phyloP scores from a whole-genome alignment of 1,140 invertebrate species.

The Lanistes nyassanus region DNA sequence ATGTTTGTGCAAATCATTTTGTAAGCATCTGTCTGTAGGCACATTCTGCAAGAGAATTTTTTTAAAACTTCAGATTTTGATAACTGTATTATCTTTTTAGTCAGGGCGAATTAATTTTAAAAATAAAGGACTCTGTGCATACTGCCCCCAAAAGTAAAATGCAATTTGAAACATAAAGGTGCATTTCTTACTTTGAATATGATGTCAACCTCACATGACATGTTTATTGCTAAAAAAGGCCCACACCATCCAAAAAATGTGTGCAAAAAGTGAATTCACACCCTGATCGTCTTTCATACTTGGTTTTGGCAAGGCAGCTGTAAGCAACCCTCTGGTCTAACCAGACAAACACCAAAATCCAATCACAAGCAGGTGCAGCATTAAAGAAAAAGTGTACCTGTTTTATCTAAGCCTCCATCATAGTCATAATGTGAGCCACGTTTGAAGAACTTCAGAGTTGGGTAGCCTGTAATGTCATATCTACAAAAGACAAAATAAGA shows the following conservation, averaged over 20 bases:
- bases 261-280: too few species aligned
- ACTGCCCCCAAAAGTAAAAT: too few species aligned
- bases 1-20: not conserved
- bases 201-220: too few species aligned
- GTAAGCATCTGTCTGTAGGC: not conserved
- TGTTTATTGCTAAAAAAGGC: too few species aligned
- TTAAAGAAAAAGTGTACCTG: conserved; percentile 53
- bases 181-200: too few species aligned
- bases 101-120: too few species aligned
- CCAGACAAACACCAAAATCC: conserved; percentile 4
- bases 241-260: too few species aligned
- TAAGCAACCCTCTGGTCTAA: not conserved
- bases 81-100: not conserved
- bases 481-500: conserved; percentile 4
- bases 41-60: not conserved
- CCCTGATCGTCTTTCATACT: too few species aligned
- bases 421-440: conserved; percentile 66
- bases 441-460: conserved; percentile 68
- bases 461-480: conserved; percentile 63
- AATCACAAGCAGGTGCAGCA: not conserved
- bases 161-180: too few species aligned
- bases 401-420: conserved; percentile 64
- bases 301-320: not conserved
- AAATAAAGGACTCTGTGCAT: too few species aligned
- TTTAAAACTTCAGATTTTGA: not conserved